These are phyloP conservation scores for Scotopteryx bipunctaria DNA, from an alignment of 2,888 invertebrate species.

Conservation along the genomic window DNA sequence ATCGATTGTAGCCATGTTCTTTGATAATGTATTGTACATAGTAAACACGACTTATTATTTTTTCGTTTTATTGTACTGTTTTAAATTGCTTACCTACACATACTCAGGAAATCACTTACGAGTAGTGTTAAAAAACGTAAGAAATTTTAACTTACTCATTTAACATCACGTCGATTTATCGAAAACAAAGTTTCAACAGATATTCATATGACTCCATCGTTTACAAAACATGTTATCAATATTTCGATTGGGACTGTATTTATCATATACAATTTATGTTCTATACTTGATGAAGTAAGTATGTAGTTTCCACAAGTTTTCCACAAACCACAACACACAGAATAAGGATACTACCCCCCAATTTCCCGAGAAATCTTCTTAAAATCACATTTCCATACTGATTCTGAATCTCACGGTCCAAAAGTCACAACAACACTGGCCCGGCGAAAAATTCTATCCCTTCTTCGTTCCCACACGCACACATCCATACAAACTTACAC, in stretches of 20 bases:
- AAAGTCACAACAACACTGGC: slow-evolving; percentile 58
- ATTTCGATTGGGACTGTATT: slow-evolving; percentile 17
- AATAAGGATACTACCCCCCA: slow-evolving; percentile 29
- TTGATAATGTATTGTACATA: slow-evolving; percentile 5
- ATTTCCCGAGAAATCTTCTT: slow-evolving; percentile 69
- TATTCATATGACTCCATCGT: slow-evolving; percentile 58
- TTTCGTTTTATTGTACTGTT: background rate
- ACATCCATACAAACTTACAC: slow-evolving; percentile 52
- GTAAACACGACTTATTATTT: background rate
- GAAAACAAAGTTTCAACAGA: slow-evolving; percentile 45
- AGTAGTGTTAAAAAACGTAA: background rate
- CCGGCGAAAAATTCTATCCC: slow-evolving; percentile 52
- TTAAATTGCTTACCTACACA: background rate
- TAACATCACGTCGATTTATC: slow-evolving; percentile 71
- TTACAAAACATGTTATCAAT: slow-evolving; percentile 43
- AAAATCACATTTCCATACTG: slow-evolving; percentile 53
- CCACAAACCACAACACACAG: too few species aligned
- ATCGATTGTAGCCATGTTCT: slow-evolving; percentile 13
- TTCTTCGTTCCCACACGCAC: slow-evolving; percentile 56
- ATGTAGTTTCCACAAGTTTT: too few species aligned
- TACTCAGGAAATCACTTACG: background rate
- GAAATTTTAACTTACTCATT: slow-evolving; percentile 60
- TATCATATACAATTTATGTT: too few species aligned
- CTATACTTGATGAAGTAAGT: too few species aligned
- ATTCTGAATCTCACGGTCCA: slow-evolving; percentile 52